Evolutionary conservation across 2,797 vertebrate genomes (phyloP).

Genomic region (Cuculus canorus): DNA sequence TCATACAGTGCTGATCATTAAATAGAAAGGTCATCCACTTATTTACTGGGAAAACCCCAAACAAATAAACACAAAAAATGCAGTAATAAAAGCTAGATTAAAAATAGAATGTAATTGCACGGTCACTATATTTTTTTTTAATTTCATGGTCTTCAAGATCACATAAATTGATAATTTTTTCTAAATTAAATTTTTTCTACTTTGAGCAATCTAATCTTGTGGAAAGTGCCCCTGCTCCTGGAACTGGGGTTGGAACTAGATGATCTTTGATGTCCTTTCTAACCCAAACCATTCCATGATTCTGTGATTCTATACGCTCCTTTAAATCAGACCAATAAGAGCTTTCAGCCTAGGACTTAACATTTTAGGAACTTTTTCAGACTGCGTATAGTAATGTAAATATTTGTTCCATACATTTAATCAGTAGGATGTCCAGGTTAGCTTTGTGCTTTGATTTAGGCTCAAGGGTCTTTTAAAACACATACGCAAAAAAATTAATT

Average conservation of each 20-base stretch:
- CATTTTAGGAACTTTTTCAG: background rate
- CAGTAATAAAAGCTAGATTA: background rate
- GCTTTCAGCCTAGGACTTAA: background rate
- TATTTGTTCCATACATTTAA: background rate
- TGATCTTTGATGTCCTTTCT: too few relatives aligned
- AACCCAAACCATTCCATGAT: too few relatives aligned
- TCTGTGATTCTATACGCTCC: too few relatives aligned
- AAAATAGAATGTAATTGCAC: background rate
- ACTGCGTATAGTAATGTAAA: background rate
- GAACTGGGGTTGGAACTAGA: too few relatives aligned
- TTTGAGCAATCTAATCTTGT: too few relatives aligned
- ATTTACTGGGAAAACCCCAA: background rate
- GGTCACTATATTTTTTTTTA: background rate
- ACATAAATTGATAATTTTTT: background rate
- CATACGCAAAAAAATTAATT: background rate
- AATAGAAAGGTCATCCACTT: background rate
- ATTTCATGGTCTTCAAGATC: background rate
- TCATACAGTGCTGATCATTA: background rate
- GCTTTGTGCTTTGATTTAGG: background rate
- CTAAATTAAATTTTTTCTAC: background rate
- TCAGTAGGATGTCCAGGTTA: background rate
- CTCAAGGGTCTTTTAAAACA: fast-evolving
- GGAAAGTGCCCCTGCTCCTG: too few relatives aligned
- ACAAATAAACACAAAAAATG: background rate
- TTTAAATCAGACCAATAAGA: background rate